Base-by-base conservation (phyloP, 1,140 invertebrate species). In the Tigriopus japonicus region DNA sequence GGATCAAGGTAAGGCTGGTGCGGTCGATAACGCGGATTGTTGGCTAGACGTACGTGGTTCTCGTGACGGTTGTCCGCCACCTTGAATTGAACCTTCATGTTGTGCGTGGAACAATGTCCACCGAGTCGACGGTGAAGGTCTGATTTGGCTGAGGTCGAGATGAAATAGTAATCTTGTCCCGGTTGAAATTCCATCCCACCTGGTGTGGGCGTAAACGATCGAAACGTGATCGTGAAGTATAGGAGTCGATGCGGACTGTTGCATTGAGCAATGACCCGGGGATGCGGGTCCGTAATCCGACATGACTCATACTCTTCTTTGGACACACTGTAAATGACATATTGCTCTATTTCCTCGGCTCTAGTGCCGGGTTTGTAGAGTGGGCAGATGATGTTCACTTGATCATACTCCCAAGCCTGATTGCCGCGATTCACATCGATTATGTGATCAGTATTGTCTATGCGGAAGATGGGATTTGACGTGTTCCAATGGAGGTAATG, bases 361-460 rank as follows among this genome's bases (percentile, higher is more conserved):
- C 15, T 35, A 19, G 85, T 86, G 24, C 83, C 86, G 21, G 86
- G 84, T 45, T 82, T 79, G 69, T 92, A 93, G 15, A 87, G 85
- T 12, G 90, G 89, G 78, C 90, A 94, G 69, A 93, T 89, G 71
- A 94, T 87, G 70, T 93, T 91, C 64, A 93, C 88, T 76, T 93
- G 88, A 70, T 94, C 90, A 73, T 91, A 93, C 71, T 92, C 89
- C 71, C 89, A 91, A 67, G 85, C 83, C 63, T 85, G 79, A 74
- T 93, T 93, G 64, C 87, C 86, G 73, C 89, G 87, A 76, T 94
- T 94, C 63, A 94, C 85, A 73, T 93, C 89, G 71, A 93, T 92
- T 71, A 94, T 90, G 73, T 94, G 89, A 73, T 94, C 90, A 23
- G 89, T 93, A 73, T 94, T 94, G 79, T 93, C 89, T 80, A 93